Evolutionary conservation across 1,140 invertebrate genomes (phyloP), one percentile per base, ranked within the genome.

Genomic region (Leguminivora glycinivorella): DNA sequence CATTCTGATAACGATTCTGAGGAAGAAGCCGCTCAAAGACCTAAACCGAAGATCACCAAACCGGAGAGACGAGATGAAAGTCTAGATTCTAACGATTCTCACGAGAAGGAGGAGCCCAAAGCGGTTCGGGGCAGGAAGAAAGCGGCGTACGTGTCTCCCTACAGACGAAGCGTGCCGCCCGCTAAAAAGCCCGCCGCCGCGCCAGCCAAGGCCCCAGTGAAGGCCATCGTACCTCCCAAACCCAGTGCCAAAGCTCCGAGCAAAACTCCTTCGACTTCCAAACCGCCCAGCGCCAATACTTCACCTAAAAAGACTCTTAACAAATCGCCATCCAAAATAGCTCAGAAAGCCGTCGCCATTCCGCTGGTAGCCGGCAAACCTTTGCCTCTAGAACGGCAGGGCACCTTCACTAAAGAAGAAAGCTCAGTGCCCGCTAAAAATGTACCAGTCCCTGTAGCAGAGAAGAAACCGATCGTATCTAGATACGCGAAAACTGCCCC

Each of bases 401-500:
- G 96, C 24, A 98, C 97, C 0, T 98, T 98, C 83, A 96, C 96
- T 0, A 97, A 97, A 87, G 96, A 97, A 74, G 95, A 96, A 75
- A 91, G 88, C 72, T 87, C 84, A 26, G 80, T 90, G 4, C 92
- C 93, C 5, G 83, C 92, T 2, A 88, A 91, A 74, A 75, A 86
- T 22, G 77, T 92, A 19, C 87, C 90, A 1, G 85, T 91, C 19
- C 88, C 47, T 2, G 47, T 52, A 9, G 19, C 92, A 2, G 84
- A 92, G 19, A 92, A 91, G 25, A 92, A 92, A 75, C 80, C 79
- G 2, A 75, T 80, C n/a, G 75, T 79, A n/a, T 74, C 83, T 4
- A 84, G 88, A 67, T 47, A 81, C 1, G 76, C 79, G 0, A 92
- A 90, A 52, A 77, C 82, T 1, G 79, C 79, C 1, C 84, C 85